These are phyloP conservation scores for Stenodera caucasica DNA, from an alignment of 2,888 invertebrate species.

Conservation along the genomic window DNA sequence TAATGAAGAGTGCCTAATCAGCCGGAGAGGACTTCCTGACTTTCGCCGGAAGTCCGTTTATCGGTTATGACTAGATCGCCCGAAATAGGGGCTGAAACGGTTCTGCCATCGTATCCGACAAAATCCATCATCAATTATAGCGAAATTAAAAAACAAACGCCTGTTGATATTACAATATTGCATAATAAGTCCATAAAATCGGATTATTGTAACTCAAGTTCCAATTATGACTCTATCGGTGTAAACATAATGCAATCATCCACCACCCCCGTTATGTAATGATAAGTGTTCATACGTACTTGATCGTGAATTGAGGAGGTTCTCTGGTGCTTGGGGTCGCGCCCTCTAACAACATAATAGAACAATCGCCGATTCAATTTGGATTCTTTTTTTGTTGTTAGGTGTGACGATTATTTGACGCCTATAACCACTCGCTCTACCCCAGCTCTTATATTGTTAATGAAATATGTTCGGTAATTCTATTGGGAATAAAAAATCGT, in stretches of 20 bases:
- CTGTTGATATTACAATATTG: neutral
- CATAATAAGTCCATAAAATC: neutral
- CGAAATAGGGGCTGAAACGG: constrained; percentile 20
- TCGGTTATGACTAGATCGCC: constrained; percentile 45
- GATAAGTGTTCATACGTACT: constrained; percentile 55
- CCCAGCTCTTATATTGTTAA: constrained; percentile 45
- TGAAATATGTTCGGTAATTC: constrained; percentile 53
- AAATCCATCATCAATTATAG: neutral
- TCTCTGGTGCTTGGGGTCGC: constrained; percentile 52
- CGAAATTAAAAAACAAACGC: neutral
- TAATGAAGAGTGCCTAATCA: constrained; percentile 53
- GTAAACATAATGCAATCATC: constrained; percentile 48
- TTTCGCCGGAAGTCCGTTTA: constrained; percentile 45
- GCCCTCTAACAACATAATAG: constrained; percentile 70
- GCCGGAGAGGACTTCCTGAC: constrained; percentile 49
- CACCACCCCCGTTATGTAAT: constrained; percentile 47
- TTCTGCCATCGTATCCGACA: constrained; percentile 13
- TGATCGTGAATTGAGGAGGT: constrained; percentile 52
- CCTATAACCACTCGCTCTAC: constrained; percentile 44
- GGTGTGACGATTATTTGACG: constrained; percentile 57
- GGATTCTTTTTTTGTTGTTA: constrained; percentile 61
- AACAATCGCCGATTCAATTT: constrained; percentile 72
- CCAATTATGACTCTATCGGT: constrained; percentile 22
- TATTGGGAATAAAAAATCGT: constrained; percentile 44
- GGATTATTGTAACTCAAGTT: constrained; percentile 16